A percentile compares a stretch with the other conserved stretches of the same genome.
Evolutionary conservation across 2,113 vertebrate genomes (phyloP).

Genomic region (Nesoenas mayeri): DNA sequence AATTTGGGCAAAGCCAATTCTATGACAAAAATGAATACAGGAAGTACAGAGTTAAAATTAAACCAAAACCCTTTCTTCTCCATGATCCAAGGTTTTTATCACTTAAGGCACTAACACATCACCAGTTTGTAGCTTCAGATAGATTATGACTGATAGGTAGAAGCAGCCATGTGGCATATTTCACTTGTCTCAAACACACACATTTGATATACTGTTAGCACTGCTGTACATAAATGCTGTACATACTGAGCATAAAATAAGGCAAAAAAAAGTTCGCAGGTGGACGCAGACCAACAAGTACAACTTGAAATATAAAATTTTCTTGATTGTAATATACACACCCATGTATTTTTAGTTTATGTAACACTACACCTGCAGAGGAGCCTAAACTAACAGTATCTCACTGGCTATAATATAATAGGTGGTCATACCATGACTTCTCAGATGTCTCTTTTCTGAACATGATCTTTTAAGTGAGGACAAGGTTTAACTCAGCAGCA

Average conservation of each 20-base stretch:
- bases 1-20: not conserved
- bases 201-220: not conserved
- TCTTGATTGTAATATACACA: not conserved
- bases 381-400: not conserved
- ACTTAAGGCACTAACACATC: not conserved
- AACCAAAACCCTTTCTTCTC: not conserved
- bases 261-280: not conserved
- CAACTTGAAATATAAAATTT: not conserved
- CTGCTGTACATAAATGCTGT: not conserved
- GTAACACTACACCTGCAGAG: not conserved
- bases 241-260: not conserved
- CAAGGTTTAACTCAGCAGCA: not conserved
- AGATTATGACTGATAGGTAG: not conserved
- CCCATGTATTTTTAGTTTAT: not conserved
- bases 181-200: not conserved
- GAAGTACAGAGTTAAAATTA: not conserved
- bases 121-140: not conserved
- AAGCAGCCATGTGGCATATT: not conserved
- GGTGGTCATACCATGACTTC: accelerated
- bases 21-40: not conserved
- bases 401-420: accelerated
- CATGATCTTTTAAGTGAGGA: not conserved
- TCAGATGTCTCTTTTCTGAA: not conserved
- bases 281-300: not conserved
- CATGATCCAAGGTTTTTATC: not conserved